Evolutionary conservation across 2,113 vertebrate species (phyloP), one percentile per base, ranked within the genome.

Genomic region (rat (Rattus norvegicus)): DNA sequence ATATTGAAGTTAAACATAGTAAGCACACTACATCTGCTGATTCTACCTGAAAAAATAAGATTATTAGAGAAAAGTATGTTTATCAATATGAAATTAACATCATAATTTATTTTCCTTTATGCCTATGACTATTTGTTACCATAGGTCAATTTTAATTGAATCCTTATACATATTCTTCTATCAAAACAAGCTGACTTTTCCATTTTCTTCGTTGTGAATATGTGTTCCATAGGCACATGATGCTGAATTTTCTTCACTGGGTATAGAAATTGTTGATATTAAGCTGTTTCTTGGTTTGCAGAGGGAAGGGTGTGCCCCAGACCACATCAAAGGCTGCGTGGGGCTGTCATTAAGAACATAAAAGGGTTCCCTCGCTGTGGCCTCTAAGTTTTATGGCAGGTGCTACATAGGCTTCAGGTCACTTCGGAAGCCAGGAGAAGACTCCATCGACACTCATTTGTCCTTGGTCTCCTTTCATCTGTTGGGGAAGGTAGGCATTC

Each of bases 321-420:
- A 99, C 98, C 98, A 98, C 99, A 99, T 99, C 99, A 99, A 99
- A 99, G 99, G 98, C 99, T 99, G 98, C 97, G 84, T 93, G 63
- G 84, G 98, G 98, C 99, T 99, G 98, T 99, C 99, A 99, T 99
- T 99, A 99, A 99, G 98, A 98, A 99, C 99, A 99, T 99, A 99
- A 99, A 99, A 99, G 99, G 96, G 49, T 96, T 98, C 98, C 98
- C 98, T 98, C 98, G 99, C 98, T 98, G 98, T 99, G 99, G 99
- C 98, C 99, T 99, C 99, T 99, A 99, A 99, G 99, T 99, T 99
- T 99, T 99, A 99, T 98, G 98, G 99, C 99, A 99, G 99, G 99
- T 99, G 99, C 99, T 99, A 99, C 98, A 98, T 93, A 98, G 99
- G 98, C 99, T 99, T 99, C 99, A 99, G 99, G 99, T 99, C 99